Evolutionary conservation across 2,797 vertebrate genomes (phyloP), one percentile per base, ranked within the genome.

Genomic region (Siniperca obscura): DNA sequence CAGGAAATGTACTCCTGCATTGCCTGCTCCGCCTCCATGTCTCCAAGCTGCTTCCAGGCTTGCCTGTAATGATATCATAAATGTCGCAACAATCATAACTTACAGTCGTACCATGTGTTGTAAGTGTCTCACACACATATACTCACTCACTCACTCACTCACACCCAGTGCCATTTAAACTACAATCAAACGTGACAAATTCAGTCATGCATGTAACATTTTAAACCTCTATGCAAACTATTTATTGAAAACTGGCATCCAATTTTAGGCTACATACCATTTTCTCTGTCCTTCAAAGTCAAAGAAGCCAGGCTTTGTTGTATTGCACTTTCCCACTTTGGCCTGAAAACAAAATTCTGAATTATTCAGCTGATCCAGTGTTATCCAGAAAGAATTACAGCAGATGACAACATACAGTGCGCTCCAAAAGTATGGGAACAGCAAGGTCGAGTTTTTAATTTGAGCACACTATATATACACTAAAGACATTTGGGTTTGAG

Each of bases 231-330:
- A 3, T 14, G 19, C 17, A 53, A 30, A 57, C 5, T 13, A 21
- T 69, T 25, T 34, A 27, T 5, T 48, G 22, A 12, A 22, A 64
- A 13, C 14, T 17, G 14, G 3, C 16, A 19, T 60, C 22, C 17
- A 57, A 30, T 14, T 22, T 53, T 11, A 57, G 4, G 6, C 7
- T 72, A 87, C 97, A 94, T 96, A 99, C 98, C 98, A 99, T 96
- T 99, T 99, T 85, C 97, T 97, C 84, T 98, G 99, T 86, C 98
- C 98, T 95, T 99, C 98, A 95, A 98, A 99, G 92, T 99, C 98
- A 88, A 99, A 99, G 94, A 99, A 99, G 62, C 97, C 95, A 78
- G 98, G 98, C 91, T 99, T 99, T 77, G 96, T 81, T 85, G 96
- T 97, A 85, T 97, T 98, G 90, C 98, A 99, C 86, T 96, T 97